A percentile compares a stretch with the other conserved stretches of the same genome.
Conservation (phyloP, 2,113 vertebrate species). For the Hassar affinis region DNA sequence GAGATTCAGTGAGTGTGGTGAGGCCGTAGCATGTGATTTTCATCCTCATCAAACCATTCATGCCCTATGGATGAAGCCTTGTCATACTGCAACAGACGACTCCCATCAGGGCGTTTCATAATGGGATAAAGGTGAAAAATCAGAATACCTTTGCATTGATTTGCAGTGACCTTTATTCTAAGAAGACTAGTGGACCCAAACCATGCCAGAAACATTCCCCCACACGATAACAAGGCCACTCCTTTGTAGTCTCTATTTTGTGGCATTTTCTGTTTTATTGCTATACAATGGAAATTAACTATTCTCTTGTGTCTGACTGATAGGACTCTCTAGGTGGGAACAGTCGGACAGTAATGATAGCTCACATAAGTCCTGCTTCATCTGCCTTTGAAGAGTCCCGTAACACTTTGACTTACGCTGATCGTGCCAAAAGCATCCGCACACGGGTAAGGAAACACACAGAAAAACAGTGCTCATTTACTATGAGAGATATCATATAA, state of each 20-base stretch:
- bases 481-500: neutral
- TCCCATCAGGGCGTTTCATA: neutral
- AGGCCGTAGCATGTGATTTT: neutral
- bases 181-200: neutral
- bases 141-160: neutral
- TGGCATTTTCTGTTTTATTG: neutral
- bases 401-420: slow-evolving; percentile 85
- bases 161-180: neutral
- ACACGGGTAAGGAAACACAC: slow-evolving; percentile 74
- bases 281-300: neutral
- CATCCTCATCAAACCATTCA: neutral
- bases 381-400: slow-evolving; percentile 87
- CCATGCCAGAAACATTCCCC: neutral
- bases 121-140: neutral
- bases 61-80: neutral
- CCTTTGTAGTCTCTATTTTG: neutral
- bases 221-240: neutral
- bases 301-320: slow-evolving; percentile 19
- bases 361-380: slow-evolving; percentile 90
- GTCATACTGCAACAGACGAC: neutral
- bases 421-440: slow-evolving; percentile 88
- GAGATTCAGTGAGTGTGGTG: neutral
- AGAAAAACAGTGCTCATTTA: neutral
- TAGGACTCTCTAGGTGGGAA: slow-evolving; percentile 90
- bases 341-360: slow-evolving; percentile 90